Percentiles rank a stretch among this genome's conserved stretches.
phyloP scores from a whole-genome alignment of 1,140 invertebrate species.

The Sipha flava region DNA sequence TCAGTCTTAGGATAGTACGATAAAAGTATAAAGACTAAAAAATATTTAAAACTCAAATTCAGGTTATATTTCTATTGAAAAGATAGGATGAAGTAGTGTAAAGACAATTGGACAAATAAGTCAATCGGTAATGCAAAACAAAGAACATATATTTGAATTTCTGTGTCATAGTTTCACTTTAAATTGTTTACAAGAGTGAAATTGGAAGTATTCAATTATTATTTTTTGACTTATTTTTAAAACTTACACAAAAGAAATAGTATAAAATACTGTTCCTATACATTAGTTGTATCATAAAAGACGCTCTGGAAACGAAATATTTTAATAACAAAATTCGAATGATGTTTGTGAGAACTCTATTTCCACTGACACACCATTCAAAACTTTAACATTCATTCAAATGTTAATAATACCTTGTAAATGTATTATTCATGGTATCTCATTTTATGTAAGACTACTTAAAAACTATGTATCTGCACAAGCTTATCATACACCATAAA shows the following conservation, averaged over 20 bases:
- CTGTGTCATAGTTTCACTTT: neutral
- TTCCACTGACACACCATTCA: neutral
- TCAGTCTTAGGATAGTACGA: neutral
- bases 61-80: neutral
- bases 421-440: conserved; percentile 10
- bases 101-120: neutral
- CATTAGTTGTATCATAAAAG: neutral
- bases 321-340: neutral
- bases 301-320: neutral
- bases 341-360: neutral
- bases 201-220: neutral
- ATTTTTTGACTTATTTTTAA: neutral
- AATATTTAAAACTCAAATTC: neutral
- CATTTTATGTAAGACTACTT: neutral
- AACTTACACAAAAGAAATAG: neutral
- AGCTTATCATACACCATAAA: neutral
- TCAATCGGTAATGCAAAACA: neutral
- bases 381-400: conserved; percentile 3
- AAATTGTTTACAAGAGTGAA: neutral
- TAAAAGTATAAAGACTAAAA: neutral
- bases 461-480: neutral
- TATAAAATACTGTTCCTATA: neutral
- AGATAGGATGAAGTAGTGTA: neutral
- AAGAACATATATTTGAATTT: neutral
- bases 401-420: neutral